Base-by-base conservation (phyloP, 2,888 invertebrate genomes). In the Hofmannophila pseudospretella region DNA sequence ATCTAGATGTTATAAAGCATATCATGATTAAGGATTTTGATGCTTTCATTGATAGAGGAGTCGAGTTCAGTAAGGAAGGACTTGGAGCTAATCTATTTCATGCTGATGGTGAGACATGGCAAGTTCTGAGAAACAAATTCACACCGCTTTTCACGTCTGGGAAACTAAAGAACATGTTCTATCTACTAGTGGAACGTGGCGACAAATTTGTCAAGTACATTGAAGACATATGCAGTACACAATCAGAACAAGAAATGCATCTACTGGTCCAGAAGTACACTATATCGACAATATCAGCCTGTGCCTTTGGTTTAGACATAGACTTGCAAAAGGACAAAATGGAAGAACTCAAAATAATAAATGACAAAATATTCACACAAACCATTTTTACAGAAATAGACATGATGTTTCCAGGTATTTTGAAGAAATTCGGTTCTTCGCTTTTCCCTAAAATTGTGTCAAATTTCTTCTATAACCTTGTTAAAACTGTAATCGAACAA, bases 1-100 rank as follows among this genome's bases (percentile, higher is more conserved):
- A 79, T 41, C 49, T 71, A 12, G 75, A 79, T 7, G 32, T 73
- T 1, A 45, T 78, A 4, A 75, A 73, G 45, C 50, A 67, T 2
- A 44, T 78, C 1, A 50, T 76, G 47, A 67, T 77, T 7, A 73
- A 69, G 38, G 76, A 76, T 41, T 77, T 76, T 26, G 61, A 72
- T 7, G 3, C 32, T 0, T 78, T 78, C 13, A 7, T 41, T 2
- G 69, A 76, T 7, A 65, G 78, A 4, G 70, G 71, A 0, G 2
- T 69, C 0, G 60, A 64, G 25, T 61, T 69, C 10, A 65, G 66
- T 22, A 60, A 63, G 5, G 40, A 68, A 35, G 67, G 62, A 3
- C 38, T 77, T 16, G 69, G 68, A 12, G 41, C 40, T 3, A 74
- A 78, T 36, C 36, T 79, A 9, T 76, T 78, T 33, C 60, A 65